A percentile compares a stretch with the other conserved stretches of the same genome.
Conservation (phyloP, 2,888 invertebrate species). For the Diachrysia chrysitis region DNA sequence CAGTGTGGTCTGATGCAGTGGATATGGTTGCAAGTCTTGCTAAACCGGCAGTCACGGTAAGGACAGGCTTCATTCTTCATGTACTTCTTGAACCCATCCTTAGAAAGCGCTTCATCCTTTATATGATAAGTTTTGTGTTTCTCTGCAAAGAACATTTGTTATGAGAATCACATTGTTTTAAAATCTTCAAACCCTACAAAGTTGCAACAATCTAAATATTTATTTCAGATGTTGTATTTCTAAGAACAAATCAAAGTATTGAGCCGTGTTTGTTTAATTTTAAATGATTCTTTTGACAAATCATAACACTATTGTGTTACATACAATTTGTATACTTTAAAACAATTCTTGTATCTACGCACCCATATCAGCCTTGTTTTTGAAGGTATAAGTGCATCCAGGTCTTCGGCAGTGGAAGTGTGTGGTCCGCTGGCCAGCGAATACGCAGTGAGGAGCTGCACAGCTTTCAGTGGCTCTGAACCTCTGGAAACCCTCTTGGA, state of each 20-base stretch:
- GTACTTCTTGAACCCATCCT: constrained; percentile 99
- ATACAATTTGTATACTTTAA: not conserved
- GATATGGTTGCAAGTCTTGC: constrained; percentile 98
- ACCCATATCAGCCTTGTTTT: constrained; percentile 99
- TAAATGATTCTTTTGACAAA: not conserved
- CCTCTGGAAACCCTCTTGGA: constrained; percentile 99
- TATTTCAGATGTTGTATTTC: constrained; percentile 1
- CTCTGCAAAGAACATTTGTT: constrained; percentile 89
- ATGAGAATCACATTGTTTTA: not conserved
- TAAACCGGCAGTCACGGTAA: constrained; percentile 97
- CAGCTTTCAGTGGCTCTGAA: constrained; percentile 99
- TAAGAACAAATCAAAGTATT: constrained; percentile 5
- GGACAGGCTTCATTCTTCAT: constrained; percentile 98
- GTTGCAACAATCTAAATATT: not conserved
- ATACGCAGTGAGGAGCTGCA: constrained; percentile 96
- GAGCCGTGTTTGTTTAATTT: constrained; percentile 5
- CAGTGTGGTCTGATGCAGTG: constrained; percentile 99
- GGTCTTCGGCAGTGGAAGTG: constrained; percentile 98
- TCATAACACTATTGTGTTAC: not conserved
- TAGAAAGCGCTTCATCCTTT: constrained; percentile 98
- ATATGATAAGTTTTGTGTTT: constrained; percentile 99
- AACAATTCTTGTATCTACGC: constrained; percentile 71
- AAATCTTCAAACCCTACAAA: not conserved
- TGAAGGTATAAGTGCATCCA: constrained; percentile 98
- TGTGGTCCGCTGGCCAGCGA: constrained; percentile 98